Percentiles rank a stretch among this genome's conserved stretches.
phyloP scores from a whole-genome alignment of 2,888 invertebrate genomes.

The Netelia virgata region DNA sequence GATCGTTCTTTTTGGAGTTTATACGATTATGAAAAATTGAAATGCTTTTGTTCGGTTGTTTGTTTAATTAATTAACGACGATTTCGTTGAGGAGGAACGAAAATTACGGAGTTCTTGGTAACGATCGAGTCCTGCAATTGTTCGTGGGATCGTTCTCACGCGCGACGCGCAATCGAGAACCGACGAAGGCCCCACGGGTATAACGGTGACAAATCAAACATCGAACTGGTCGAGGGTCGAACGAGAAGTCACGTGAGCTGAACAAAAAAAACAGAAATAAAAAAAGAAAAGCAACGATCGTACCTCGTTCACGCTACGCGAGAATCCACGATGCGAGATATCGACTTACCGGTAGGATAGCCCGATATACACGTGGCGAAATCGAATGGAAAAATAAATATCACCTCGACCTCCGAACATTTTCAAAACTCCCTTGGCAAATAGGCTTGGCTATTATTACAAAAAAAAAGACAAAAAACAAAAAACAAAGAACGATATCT shows the following conservation, averaged over 20 bases:
- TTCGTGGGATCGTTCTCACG: not conserved
- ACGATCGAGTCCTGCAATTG: too few relatives aligned
- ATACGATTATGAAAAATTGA: too few relatives aligned
- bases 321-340: not conserved
- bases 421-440: constrained; percentile 11
- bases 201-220: constrained; percentile 67
- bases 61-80: too few relatives aligned
- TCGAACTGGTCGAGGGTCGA: constrained; percentile 35
- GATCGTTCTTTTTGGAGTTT: not conserved
- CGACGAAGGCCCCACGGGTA: constrained; percentile 55
- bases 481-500: constrained; percentile 3
- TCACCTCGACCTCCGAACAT: not conserved
- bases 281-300: not conserved
- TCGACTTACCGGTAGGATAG: not conserved
- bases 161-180: constrained; percentile 42
- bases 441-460: constrained; percentile 24
- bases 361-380: constrained; percentile 37
- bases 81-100: too few relatives aligned
- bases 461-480: not conserved
- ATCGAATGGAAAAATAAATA: constrained; percentile 37
- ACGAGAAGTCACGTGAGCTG: constrained; percentile 62
- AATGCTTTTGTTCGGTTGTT: too few relatives aligned
- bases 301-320: constrained; percentile 41
- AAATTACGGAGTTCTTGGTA: too few relatives aligned
- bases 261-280: constrained; percentile 40